These are phyloP conservation scores for Pilophorus perplexus DNA, from an alignment of 2,888 invertebrate genomes.

Conservation along the genomic window DNA sequence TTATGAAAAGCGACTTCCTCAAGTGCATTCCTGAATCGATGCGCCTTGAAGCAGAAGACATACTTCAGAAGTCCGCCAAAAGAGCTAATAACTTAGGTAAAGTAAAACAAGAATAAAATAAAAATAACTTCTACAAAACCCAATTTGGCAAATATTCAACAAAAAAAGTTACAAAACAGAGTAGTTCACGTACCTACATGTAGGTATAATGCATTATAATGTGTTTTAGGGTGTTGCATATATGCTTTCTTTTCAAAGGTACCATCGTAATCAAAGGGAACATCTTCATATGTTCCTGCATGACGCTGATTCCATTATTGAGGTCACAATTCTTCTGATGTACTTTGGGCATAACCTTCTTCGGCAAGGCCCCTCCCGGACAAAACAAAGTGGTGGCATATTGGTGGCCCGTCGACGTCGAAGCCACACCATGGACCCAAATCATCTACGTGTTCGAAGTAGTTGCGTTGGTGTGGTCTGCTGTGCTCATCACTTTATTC, in stretches of 20 bases:
- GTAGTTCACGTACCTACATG: too few relatives aligned
- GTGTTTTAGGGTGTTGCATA: too few relatives aligned
- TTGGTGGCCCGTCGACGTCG: constrained; percentile 15
- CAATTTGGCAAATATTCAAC: too few relatives aligned
- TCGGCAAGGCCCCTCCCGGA: neutral
- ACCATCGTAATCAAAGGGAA: too few relatives aligned
- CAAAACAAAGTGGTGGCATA: constrained; percentile 5
- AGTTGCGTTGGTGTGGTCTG: neutral
- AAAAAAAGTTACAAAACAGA: too few relatives aligned
- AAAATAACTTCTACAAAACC: too few relatives aligned
- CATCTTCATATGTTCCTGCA: neutral
- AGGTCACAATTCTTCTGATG: neutral
- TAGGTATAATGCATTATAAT: too few relatives aligned
- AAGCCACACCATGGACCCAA: constrained; percentile 11
- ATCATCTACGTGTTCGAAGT: constrained; percentile 23
- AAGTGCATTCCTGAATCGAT: neutral
- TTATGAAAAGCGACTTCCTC: constrained; percentile 1
- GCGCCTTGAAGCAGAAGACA: neutral
- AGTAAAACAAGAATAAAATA: too few relatives aligned
- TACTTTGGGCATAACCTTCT: constrained; percentile 1
- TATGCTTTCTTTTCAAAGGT: too few relatives aligned
- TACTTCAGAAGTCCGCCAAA: neutral
- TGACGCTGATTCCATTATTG: neutral
- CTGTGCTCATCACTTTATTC: constrained; percentile 1
- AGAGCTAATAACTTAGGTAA: neutral